Percentiles rank a stretch among this genome's conserved stretches.
Evolutionary conservation across 1,140 invertebrate species (phyloP).

Genomic region (Trichonephila inaurata): DNA sequence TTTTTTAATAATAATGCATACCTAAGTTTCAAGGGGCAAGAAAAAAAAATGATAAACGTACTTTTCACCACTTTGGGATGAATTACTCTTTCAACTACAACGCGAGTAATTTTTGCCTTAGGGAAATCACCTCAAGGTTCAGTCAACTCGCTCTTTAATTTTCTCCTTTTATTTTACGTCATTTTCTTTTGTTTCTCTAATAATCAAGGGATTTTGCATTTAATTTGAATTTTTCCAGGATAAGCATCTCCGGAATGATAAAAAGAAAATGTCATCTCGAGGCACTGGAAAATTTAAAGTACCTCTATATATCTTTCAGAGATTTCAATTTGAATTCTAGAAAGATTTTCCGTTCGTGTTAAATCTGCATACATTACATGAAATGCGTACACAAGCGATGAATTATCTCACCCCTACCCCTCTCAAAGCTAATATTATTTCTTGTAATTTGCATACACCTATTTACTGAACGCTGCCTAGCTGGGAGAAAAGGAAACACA

Average conservation of each 20-base stretch:
- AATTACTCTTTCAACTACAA: not conserved
- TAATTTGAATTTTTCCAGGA: constrained; percentile 26
- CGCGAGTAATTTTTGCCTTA: not conserved
- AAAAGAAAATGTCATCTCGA: constrained; percentile 10
- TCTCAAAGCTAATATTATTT: not conserved
- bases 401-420: not conserved
- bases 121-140: not conserved
- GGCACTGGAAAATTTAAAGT: not conserved
- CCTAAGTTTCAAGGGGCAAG: no score
- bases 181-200: not conserved
- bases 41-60: not conserved
- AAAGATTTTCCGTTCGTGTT: not conserved
- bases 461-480: not conserved
- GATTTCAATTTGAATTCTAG: constrained; percentile 28
- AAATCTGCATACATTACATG: constrained; percentile 14
- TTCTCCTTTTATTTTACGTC: not conserved
- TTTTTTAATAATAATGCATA: no score
- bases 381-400: not conserved
- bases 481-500: not conserved
- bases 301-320: not conserved
- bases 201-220: constrained; percentile 4
- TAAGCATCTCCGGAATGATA: not conserved
- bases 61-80: not conserved
- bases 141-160: constrained; percentile 28
- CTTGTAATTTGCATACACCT: not conserved